Evolutionary conservation across 2,888 invertebrate species (phyloP).

Genomic region (Eupithecia centaureata): DNA sequence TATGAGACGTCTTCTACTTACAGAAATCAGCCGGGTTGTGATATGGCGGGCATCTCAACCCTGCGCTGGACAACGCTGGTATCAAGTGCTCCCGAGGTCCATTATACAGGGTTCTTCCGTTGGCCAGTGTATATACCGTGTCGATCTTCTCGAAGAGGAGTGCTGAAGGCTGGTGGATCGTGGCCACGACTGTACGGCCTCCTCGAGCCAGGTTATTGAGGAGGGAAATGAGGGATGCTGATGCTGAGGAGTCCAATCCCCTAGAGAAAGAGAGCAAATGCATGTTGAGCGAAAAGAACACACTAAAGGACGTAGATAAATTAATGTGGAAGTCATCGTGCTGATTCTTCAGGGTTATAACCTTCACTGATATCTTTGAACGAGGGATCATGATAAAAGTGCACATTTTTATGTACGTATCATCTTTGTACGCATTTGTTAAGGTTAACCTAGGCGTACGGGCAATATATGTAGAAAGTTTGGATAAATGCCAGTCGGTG

Average conservation of each 20-base stretch:
- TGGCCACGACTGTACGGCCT: conserved; percentile 95
- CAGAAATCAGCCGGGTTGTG: conserved; percentile 98
- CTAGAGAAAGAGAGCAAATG: conserved; percentile 75
- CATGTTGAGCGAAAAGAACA: not conserved
- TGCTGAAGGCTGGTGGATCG: conserved; percentile 97
- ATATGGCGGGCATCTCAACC: conserved; percentile 93
- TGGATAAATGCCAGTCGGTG: not conserved
- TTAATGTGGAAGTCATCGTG: not conserved
- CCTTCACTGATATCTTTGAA: not conserved
- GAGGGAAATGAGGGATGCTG: conserved; percentile 91
- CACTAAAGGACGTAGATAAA: not conserved
- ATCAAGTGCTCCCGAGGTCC: conserved; percentile 89
- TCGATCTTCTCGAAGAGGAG: conserved; percentile 97
- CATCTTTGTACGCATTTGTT: not conserved
- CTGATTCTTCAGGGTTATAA: not conserved
- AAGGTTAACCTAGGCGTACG: not conserved
- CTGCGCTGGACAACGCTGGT: conserved; percentile 90
- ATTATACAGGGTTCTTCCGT: conserved; percentile 93
- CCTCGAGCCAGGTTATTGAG: conserved; percentile 92
- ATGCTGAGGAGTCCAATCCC: conserved; percentile 95
- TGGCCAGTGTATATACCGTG: conserved; percentile 92
- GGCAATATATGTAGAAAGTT: not conserved
- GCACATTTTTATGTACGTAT: not conserved
- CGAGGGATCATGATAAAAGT: not conserved
- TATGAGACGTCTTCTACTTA: conserved; percentile 84